Evolutionary conservation across 2,113 vertebrate species (phyloP).

Genomic region (Lipotes vexillifer): DNA sequence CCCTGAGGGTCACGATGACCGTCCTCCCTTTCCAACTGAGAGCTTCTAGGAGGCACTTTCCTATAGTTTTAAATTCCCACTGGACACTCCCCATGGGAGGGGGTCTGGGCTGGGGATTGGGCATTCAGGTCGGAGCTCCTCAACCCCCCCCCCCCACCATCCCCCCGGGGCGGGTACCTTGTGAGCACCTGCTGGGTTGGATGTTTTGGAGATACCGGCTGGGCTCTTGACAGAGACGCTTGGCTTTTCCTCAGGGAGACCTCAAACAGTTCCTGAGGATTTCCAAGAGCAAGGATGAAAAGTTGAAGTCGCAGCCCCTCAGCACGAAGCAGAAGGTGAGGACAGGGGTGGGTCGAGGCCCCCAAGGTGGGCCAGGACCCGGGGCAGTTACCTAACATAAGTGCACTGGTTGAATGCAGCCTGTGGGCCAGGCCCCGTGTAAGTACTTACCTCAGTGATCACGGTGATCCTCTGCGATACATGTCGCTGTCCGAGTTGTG

Average conservation of each 20-base stretch:
- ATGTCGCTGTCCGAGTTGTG: not conserved
- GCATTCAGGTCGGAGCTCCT: not conserved
- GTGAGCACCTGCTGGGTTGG: not conserved
- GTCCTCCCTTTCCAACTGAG: not conserved
- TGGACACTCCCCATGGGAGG: not conserved
- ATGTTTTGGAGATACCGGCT: not conserved
- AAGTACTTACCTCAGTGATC: not conserved
- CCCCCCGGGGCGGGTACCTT: not conserved
- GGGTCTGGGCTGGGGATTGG: no score
- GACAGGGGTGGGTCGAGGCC: not conserved
- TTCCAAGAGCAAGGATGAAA: slow-evolving; percentile 95
- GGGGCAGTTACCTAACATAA: rapidly evolving
- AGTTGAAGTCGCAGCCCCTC: slow-evolving; percentile 91
- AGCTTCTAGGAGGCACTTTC: not conserved
- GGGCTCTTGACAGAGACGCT: not conserved
- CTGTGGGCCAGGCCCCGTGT: not conserved
- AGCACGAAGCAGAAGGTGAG: slow-evolving; percentile 96
- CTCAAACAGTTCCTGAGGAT: slow-evolving; percentile 97
- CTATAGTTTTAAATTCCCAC: not conserved
- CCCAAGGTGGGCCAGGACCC: not conserved
- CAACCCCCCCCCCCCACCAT: not conserved
- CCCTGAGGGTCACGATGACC: not conserved
- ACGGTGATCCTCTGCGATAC: not conserved
- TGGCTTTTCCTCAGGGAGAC: slow-evolving; percentile 85
- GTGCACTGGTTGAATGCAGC: not conserved